phyloP scores from a whole-genome alignment of 1,140 invertebrate species.

The Leptonema lineaticorne region DNA sequence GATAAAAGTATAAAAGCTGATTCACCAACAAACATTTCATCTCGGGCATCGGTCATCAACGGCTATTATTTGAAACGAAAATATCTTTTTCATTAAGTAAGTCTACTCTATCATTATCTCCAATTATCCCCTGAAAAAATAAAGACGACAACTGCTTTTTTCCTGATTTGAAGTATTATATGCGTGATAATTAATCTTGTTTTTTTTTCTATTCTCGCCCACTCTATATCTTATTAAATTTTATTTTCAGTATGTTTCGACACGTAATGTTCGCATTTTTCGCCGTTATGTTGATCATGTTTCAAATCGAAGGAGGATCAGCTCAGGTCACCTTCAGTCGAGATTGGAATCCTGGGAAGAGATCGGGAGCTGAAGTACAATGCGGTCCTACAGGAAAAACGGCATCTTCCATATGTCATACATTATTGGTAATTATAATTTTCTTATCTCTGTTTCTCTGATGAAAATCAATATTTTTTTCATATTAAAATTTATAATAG shows the following conservation, averaged over 20 bases:
- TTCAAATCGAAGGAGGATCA: conserved; percentile 11
- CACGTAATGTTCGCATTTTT: conserved; percentile 4
- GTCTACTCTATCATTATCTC: no score
- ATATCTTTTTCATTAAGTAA: no score
- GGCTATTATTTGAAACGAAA: not conserved
- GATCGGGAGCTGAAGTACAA: not conserved
- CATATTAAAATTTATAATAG: no score
- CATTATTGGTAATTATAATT: conserved; percentile 32
- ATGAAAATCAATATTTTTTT: no score
- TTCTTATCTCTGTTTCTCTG: no score
- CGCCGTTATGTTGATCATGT: conserved; percentile 5
- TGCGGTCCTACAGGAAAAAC: conserved; percentile 22
- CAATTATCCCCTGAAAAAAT: no score
- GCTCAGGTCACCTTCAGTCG: conserved; percentile 39
- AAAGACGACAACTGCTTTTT: no score
- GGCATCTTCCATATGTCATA: conserved; percentile 30
- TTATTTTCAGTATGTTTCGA: conserved; percentile 18
- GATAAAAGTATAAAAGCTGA: conserved; percentile 12
- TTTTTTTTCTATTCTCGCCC: not conserved
- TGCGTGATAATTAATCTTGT: no score
- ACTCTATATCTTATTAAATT: not conserved
- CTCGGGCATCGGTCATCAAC: not conserved
- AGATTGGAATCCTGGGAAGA: conserved; percentile 38
- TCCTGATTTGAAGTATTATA: no score
- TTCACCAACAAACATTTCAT: conserved; percentile 14